Evolutionary conservation across 2,888 invertebrate genomes (phyloP).

Genomic region (Ornithoptera priamus): DNA sequence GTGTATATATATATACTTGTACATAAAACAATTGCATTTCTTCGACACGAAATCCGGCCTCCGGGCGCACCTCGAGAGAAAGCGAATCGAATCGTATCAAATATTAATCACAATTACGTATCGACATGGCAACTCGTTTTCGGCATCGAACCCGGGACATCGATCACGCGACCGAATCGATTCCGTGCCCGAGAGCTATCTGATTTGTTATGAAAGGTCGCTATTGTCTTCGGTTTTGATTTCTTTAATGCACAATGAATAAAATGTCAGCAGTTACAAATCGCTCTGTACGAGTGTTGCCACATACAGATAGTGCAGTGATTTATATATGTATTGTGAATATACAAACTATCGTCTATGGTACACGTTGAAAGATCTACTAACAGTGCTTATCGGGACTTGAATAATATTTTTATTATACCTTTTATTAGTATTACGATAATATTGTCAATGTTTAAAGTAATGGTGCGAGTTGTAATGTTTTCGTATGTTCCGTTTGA

Average conservation of each 20-base stretch:
- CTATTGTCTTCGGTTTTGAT: slow-evolving; percentile 31
- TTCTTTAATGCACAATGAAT: slow-evolving; percentile 22
- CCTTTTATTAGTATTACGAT: too few species aligned
- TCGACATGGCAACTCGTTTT: slow-evolving; percentile 27
- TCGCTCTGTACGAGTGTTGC: slow-evolving; percentile 13
- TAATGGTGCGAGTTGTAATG: too few species aligned
- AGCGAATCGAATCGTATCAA: slow-evolving; percentile 18
- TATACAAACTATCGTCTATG: slow-evolving; percentile 6
- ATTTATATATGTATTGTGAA: slow-evolving; percentile 20
- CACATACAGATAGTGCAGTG: slow-evolving; percentile 12
- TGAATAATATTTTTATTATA: too few species aligned
- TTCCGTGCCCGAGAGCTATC: slow-evolving; percentile 35
- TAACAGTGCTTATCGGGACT: too few species aligned
- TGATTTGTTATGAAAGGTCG: slow-evolving; percentile 34
- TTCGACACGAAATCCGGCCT: neutral
- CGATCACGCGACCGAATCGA: slow-evolving; percentile 33
- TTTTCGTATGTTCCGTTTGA: too few species aligned
- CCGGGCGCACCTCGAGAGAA: slow-evolving; percentile 10
- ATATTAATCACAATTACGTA: slow-evolving; percentile 27
- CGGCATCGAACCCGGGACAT: slow-evolving; percentile 21
- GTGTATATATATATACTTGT: too few species aligned
- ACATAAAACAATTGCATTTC: too few species aligned
- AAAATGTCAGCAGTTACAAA: slow-evolving; percentile 11
- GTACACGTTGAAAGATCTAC: too few species aligned
- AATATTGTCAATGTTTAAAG: too few species aligned